These are phyloP conservation scores for Oncorhynchus masou DNA, from an alignment of 2,113 vertebrate genomes.

Conservation along the genomic window DNA sequence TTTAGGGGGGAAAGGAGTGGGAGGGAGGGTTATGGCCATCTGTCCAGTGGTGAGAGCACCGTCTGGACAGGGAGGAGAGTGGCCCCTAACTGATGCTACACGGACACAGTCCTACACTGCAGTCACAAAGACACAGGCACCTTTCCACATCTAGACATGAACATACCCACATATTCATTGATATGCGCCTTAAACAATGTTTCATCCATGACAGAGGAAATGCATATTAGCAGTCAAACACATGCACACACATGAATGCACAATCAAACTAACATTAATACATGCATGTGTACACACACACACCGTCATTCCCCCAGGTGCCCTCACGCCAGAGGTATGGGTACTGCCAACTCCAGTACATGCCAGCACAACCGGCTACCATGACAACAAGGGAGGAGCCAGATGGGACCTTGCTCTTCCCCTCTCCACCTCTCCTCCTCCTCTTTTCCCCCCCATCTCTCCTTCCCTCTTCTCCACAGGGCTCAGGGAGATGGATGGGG, in stretches of 20 bases:
- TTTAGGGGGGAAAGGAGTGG: constrained; percentile 9
- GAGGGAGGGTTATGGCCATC: constrained; percentile 74
- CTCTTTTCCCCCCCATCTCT: not conserved
- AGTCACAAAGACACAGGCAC: constrained; percentile 10
- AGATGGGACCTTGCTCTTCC: constrained; percentile 55
- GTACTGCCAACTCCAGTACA: constrained; percentile 67
- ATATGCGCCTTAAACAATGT: no score
- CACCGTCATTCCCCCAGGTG: constrained; percentile 55
- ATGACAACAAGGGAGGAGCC: constrained; percentile 74
- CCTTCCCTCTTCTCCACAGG: constrained; percentile 1
- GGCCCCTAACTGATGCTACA: constrained; percentile 64
- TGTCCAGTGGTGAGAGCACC: constrained; percentile 80
- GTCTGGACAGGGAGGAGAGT: constrained; percentile 73
- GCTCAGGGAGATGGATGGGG: constrained; percentile 32
- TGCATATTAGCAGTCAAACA: not conserved
- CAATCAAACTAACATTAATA: no score
- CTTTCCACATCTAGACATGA: no score
- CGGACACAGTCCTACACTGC: constrained; percentile 24
- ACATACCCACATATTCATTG: no score
- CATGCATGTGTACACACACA: constrained; percentile 11
- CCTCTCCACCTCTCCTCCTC: not conserved
- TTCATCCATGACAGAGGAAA: no score
- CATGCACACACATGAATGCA: constrained; percentile 2
- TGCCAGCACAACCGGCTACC: constrained; percentile 77
- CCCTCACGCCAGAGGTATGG: constrained; percentile 71